These are phyloP conservation scores for Drepanosiphum platanoidis DNA, from an alignment of 2,888 invertebrate species.

Conservation along the genomic window DNA sequence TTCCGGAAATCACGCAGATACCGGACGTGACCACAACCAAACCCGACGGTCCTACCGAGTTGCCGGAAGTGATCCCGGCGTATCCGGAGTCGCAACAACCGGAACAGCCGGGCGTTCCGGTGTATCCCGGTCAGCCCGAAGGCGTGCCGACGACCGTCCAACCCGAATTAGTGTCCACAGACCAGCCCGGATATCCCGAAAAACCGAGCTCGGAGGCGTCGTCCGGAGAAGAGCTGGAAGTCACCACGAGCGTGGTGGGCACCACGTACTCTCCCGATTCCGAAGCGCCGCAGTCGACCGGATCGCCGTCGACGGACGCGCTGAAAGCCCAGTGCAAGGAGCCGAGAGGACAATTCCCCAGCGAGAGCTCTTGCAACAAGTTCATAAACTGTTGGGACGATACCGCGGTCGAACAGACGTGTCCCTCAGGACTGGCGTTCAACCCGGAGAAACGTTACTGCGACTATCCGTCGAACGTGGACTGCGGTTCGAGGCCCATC, in stretches of 20 bases:
- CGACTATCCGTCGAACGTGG: constrained; percentile 74
- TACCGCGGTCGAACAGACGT: constrained; percentile 74
- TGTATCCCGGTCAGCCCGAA: constrained; percentile 62
- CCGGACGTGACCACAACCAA: constrained; percentile 20
- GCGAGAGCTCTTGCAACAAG: constrained; percentile 72
- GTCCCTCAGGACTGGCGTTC: constrained; percentile 74
- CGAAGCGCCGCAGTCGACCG: constrained; percentile 5
- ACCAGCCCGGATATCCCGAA: neutral
- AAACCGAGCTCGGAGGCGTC: constrained; percentile 22
- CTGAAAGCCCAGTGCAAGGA: constrained; percentile 64
- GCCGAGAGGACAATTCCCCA: constrained; percentile 74
- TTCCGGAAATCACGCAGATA: constrained; percentile 42
- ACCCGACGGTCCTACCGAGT: constrained; percentile 36
- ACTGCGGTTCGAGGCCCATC: constrained; percentile 71
- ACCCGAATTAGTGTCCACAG: constrained; percentile 14
- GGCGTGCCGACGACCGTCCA: constrained; percentile 15
- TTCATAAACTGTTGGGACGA: constrained; percentile 81
- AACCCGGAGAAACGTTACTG: constrained; percentile 72
- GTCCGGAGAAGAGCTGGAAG: constrained; percentile 26
- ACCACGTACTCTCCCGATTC: constrained; percentile 33
- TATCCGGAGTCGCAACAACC: constrained; percentile 49
- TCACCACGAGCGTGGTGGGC: constrained; percentile 20
- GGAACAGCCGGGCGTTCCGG: constrained; percentile 43
- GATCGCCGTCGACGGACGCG: constrained; percentile 55
- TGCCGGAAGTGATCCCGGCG: constrained; percentile 52